Conservation (phyloP, 2,888 invertebrate genomes). For the Aporophyla nigra region DNA sequence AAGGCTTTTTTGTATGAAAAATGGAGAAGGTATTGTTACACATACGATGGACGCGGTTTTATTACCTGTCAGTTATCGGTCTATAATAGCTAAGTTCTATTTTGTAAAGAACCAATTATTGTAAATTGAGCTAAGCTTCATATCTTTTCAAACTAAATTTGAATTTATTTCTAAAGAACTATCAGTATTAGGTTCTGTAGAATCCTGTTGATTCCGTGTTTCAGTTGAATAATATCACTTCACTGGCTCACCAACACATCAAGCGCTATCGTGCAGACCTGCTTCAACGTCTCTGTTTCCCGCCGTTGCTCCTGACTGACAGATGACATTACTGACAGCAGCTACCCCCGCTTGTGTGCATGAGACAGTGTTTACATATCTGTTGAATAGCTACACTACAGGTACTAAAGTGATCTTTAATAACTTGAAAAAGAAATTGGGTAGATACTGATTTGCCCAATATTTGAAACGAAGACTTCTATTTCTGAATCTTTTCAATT, state of each 20-base stretch:
- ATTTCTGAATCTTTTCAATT: not conserved
- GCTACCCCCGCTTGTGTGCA: too few relatives aligned
- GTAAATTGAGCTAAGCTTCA: not conserved
- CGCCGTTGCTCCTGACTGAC: too few relatives aligned
- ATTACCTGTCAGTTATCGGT: not conserved
- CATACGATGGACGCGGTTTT: constrained; percentile 9
- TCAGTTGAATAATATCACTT: too few relatives aligned
- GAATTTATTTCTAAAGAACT: not conserved
- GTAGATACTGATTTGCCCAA: not conserved
- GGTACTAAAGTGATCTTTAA: not conserved
- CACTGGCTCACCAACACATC: too few relatives aligned
- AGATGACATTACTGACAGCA: too few relatives aligned
- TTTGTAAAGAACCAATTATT: too few relatives aligned
- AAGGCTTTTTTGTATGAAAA: constrained; percentile 21
- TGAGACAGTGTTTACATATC: too few relatives aligned
- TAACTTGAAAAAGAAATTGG: not conserved
- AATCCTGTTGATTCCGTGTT: too few relatives aligned
- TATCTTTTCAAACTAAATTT: not conserved
- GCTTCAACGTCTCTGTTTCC: too few relatives aligned
- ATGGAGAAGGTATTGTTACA: constrained; percentile 9
- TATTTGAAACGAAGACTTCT: not conserved
- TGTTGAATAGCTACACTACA: too few relatives aligned
- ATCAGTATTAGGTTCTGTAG: not conserved
- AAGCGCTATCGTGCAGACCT: too few relatives aligned
- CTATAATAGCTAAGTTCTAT: not conserved